Percentiles rank a stretch among this genome's conserved stretches.
Conservation (phyloP, 2,888 invertebrate genomes). For the Agrochola litura region DNA sequence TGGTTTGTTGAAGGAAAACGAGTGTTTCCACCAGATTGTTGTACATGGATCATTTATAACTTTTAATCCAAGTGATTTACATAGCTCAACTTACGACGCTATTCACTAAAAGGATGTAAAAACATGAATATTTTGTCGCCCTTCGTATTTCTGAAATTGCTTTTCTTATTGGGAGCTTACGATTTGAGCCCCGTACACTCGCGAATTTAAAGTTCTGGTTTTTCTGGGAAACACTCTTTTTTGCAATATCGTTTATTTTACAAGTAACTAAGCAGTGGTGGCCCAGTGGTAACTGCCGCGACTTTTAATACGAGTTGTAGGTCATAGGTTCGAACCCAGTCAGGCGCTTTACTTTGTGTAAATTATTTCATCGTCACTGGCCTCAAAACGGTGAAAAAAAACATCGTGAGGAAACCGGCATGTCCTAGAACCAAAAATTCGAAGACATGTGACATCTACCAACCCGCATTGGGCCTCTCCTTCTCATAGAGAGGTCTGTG, state of each 20-base stretch:
- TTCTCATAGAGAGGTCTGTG: no score
- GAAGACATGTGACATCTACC: no score
- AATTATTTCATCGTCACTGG: no score
- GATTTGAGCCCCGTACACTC: constrained; percentile 33
- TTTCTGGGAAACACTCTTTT: background rate
- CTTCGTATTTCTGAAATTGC: constrained; percentile 53
- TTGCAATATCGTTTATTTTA: background rate
- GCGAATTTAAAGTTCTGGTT: constrained; percentile 24
- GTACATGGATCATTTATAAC: constrained; percentile 9
- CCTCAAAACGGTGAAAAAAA: no score
- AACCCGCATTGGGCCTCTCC: no score
- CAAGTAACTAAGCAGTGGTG: background rate
- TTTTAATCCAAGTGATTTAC: constrained; percentile 40
- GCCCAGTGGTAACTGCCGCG: no score
- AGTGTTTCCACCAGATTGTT: background rate
- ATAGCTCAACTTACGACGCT: constrained; percentile 21
- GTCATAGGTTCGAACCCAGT: no score
- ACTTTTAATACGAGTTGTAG: no score
- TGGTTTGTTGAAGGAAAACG: background rate
- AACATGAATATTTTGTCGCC: constrained; percentile 36
- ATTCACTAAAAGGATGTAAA: constrained; percentile 26
- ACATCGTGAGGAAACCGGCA: no score
- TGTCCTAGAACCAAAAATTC: no score
- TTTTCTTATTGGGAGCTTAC: constrained; percentile 55
- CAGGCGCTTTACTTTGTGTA: no score